Percentiles rank a stretch among this genome's conserved stretches.
Evolutionary conservation across 1,140 invertebrate genomes (phyloP).

Genomic region (Wasmannia auropunctata): DNA sequence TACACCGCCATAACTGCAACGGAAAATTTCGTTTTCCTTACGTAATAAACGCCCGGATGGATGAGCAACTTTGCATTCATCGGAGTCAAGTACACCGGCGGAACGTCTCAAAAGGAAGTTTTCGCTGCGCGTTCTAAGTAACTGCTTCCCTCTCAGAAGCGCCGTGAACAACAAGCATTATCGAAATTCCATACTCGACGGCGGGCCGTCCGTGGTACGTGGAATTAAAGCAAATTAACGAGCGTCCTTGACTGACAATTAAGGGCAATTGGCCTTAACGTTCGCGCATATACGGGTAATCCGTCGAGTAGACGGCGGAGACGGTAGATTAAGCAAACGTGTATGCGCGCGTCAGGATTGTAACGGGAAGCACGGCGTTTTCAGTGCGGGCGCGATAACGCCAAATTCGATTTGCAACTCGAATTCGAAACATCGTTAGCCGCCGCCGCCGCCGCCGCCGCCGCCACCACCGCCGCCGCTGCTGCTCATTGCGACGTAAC

Average conservation of each 20-base stretch:
- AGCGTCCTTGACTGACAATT: conserved; percentile 54
- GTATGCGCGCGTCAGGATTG: conserved; percentile 4
- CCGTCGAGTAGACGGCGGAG: conserved; percentile 7
- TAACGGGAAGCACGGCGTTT: conserved; percentile 34
- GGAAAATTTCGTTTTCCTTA: background rate
- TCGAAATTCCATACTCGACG: conserved; percentile 47
- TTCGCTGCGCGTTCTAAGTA: conserved; percentile 6
- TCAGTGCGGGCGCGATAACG: conserved; percentile 47
- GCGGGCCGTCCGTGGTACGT: background rate
- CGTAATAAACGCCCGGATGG: conserved; percentile 29
- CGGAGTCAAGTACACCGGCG: background rate
- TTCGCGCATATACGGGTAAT: conserved; percentile 35
- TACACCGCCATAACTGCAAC: background rate
- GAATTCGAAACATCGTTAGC: conserved; percentile 59
- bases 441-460: background rate
- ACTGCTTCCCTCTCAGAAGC: background rate
- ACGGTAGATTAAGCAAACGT: conserved; percentile 34
- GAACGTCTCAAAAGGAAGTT: conserved; percentile 28
- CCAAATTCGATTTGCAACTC: conserved; percentile 55
- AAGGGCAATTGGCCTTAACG: conserved; percentile 34
- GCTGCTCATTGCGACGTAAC: conserved; percentile 54
- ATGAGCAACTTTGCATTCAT: conserved; percentile 14
- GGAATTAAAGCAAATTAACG: conserved; percentile 49
- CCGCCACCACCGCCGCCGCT: no score
- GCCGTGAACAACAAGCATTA: conserved; percentile 26